Evolutionary conservation across 23 tunicate genomes (phyloP), one percentile per base, ranked within the genome.

Genomic region (Styela clava): DNA sequence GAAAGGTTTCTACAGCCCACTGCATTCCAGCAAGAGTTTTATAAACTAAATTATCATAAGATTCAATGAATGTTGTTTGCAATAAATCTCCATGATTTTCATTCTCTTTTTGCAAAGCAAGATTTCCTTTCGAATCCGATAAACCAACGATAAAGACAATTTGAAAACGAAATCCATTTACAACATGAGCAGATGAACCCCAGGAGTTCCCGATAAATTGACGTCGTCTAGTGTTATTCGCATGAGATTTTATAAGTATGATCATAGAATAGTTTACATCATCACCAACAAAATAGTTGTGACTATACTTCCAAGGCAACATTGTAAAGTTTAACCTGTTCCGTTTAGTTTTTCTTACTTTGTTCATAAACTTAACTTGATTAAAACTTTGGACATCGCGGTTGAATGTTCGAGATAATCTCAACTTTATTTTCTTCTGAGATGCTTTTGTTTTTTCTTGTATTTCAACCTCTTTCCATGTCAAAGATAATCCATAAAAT

Each of bases 11-110:
- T 16, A 24, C 12, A 29, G 71, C 71, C 71, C 71, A 67, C 22
- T 67, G 71, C 71, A 67, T 67, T 67, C 71, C 71, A 18, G 71
- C 71, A 67, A 67, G 71, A 12, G 71, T 67, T 29, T 67, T 67
- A 67, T 67, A 67, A 25, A 27, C 71, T 16, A 67, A 16, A 67
- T 67, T 67, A 18, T 29, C 31, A 24, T 67, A 25, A 1, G 31
- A 67, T 25, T 25, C 71, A 67, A 1, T 22, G 0, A 67, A 22
- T 18, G 71, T 18, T 16, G 22, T 22, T 29, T 67, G 71, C 30
- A 67, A 24, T 67, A 67, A 1, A 67, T 67, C 71, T 67, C 71
- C 71, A 29, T 67, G 2, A 25, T 25, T 1, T 67, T 67, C 2
- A 1, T 29, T 29, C 22, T 67, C 71, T 1, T 67, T 67, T 1